Percentiles rank a stretch among this genome's conserved stretches.
Evolutionary conservation across 2,113 vertebrate genomes (phyloP).

Genomic region (Perca schrenkii): DNA sequence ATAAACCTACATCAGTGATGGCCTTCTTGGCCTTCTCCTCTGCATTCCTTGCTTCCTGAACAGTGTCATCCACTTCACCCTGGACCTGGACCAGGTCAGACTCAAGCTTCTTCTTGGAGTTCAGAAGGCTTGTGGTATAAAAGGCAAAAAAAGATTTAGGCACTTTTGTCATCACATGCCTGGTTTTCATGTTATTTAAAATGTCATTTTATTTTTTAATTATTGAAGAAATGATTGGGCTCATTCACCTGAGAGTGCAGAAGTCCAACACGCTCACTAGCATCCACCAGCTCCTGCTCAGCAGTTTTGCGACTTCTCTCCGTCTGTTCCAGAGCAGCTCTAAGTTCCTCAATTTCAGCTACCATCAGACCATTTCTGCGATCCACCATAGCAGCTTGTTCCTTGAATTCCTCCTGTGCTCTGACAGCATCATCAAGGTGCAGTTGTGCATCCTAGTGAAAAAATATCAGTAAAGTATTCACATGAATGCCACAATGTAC

Average conservation of each 20-base stretch:
- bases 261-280: slow-evolving; percentile 84
- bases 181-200: not conserved
- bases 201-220: not conserved
- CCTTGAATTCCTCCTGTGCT: slow-evolving; percentile 87
- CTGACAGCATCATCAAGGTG: slow-evolving; percentile 88
- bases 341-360: slow-evolving; percentile 87
- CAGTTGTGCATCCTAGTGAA: not conserved
- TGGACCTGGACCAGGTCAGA: too few species aligned
- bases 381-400: slow-evolving; percentile 88
- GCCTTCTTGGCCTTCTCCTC: slow-evolving; percentile 82
- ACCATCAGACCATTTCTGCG: slow-evolving; percentile 86
- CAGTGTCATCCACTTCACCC: not conserved
- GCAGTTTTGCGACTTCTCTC: slow-evolving; percentile 86
- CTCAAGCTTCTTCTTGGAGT: too few species aligned
- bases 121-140: slow-evolving; percentile 75
- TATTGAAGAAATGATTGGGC: not conserved
- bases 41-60: slow-evolving; percentile 57
- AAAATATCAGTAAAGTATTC: too few species aligned
- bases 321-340: slow-evolving; percentile 87
- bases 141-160: not conserved
- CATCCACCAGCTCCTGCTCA: slow-evolving; percentile 87
- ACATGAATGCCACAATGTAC: too few species aligned
- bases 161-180: not conserved
- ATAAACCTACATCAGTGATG: slow-evolving; percentile 77
- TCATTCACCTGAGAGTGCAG: slow-evolving; percentile 88